Base-by-base conservation (phyloP, 2,113 vertebrate species). In the Amphiprion ocellaris region DNA sequence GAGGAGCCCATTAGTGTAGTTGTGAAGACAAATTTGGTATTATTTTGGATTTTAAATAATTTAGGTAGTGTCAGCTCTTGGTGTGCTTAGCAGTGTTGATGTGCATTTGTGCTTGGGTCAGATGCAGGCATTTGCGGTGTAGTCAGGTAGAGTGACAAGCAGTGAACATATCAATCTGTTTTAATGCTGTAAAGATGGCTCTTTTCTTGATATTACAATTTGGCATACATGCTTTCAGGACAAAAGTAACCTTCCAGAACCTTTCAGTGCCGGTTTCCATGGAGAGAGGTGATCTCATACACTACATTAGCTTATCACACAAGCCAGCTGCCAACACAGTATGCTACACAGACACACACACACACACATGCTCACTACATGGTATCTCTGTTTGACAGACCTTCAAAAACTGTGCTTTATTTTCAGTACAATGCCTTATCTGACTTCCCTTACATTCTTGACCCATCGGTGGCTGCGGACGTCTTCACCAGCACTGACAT, bases 301-400 rank as follows among this genome's bases (percentile, higher is more conserved):
- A 28, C 71, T 62, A 87, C 80, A 86, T 86, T 87, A 90, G 65
- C 89, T 88, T 87, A 91, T 93, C 90, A 17, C 70, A 56, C 72
- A 60, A 69, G 81, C 70, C 89, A 90, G 79, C 81, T 80, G 71
- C 46, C 74, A 69, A 74, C 60, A 81, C 70, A 24, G 41, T 52
- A 30, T n/a, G 30, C 30, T 30, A 5, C 50, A 58, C 69, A 71
- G 23, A 78, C 23, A 74, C 50, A 61, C 59, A 68, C 50, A 64
- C 46, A 61, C 53, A 69, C 55, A 54, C 66, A 74, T 30, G 74
- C 23, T 62, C 50, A 65, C 41, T 37, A 37, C 8, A 10, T 37
- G 33, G 8, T 37, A 62, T 58, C 60, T 77, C 62, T 77, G 55
- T 69, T 59, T 64, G 77, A 85, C 81, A 85, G 65, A 65, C 28